Percentiles rank a stretch among this genome's conserved stretches.
phyloP scores from a whole-genome alignment of 2,113 vertebrate species.

The Muntiacus reevesi region DNA sequence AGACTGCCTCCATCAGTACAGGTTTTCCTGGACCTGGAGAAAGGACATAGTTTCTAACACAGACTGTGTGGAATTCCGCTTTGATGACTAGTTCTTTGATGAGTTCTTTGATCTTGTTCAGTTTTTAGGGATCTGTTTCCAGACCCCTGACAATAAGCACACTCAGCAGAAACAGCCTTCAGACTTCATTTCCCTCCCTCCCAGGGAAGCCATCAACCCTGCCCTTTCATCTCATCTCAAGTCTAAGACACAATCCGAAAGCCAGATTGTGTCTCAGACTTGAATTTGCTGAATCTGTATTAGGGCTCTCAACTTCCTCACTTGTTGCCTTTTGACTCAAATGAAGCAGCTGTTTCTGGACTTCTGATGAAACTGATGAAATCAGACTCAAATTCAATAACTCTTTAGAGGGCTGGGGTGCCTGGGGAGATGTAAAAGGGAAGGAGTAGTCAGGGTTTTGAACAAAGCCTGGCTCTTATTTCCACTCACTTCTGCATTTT shows the following conservation, averaged over 20 bases:
- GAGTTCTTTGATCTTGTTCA: constrained; percentile 46
- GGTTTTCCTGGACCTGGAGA: background rate
- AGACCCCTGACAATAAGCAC: constrained; percentile 31
- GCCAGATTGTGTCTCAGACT: constrained; percentile 22
- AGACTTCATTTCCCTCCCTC: constrained; percentile 26
- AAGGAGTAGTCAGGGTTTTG: background rate
- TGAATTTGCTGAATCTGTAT: background rate
- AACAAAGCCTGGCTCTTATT: background rate
- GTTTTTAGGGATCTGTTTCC: constrained; percentile 41
- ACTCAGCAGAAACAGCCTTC: constrained; percentile 56
- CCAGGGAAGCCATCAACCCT: constrained; percentile 28
- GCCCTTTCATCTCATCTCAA: constrained; percentile 31
- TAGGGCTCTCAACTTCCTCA: constrained; percentile 8
- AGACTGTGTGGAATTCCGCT: background rate
- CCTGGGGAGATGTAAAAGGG: background rate
- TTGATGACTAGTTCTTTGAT: constrained; percentile 41
- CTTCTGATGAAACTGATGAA: constrained; percentile 39
- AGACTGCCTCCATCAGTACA: background rate
- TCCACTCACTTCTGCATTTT: background rate
- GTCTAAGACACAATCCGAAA: background rate
- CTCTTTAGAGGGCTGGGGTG: background rate
- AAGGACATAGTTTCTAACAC: background rate
- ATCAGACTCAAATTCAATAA: constrained; percentile 18
- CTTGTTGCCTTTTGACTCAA: background rate
- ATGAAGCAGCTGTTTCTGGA: background rate